Evolutionary conservation across 2,888 invertebrate genomes (phyloP), one percentile per base, ranked within the genome.

Genomic region (Biston stratarius): DNA sequence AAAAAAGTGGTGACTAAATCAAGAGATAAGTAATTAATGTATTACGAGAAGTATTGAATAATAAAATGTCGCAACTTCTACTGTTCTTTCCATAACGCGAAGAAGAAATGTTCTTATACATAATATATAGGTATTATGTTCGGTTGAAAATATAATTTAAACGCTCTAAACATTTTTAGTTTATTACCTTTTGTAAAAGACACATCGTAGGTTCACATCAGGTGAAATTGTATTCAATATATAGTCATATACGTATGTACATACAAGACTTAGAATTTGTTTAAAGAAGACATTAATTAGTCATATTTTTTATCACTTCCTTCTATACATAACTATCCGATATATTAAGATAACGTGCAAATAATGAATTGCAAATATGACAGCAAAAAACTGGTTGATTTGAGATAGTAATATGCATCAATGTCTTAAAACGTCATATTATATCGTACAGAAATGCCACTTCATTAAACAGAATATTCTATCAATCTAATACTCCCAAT

Each of bases 1-100:
- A 24, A 3, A 24, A 24, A 52, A 57, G 12, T 48, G 45, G 57
- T 48, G 49, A 56, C 44, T 45, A 24, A 56, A 48, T 24, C 24
- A 24, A 24, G 24, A 24, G 24, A 24, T 1, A 24, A 24, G 24
- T 24, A 24, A 24, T 24, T 24, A 24, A 24, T 24, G 1, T 3
- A 24, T 24, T 24, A 24, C 24, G 24, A 24, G 24, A 24, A 24
- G 24, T 24, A 24, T 24, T 24, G 24, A 24, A 24, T 3, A 3
- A 24, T 24, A 24, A 24, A 1, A 24, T 24, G 24, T 24, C 24
- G 24, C 24, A 24, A 24, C 24, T 24, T 24, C 3, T 24, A 24
- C 24, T 24, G 24, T 24, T 24, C 24, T 24, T 24, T 24, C 24
- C 3, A 24, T 24, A 24, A 24, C 24, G 24, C 24, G 24, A 24